Base-by-base conservation (phyloP, 1,140 invertebrate genomes). In the Calephelis nemesis region DNA sequence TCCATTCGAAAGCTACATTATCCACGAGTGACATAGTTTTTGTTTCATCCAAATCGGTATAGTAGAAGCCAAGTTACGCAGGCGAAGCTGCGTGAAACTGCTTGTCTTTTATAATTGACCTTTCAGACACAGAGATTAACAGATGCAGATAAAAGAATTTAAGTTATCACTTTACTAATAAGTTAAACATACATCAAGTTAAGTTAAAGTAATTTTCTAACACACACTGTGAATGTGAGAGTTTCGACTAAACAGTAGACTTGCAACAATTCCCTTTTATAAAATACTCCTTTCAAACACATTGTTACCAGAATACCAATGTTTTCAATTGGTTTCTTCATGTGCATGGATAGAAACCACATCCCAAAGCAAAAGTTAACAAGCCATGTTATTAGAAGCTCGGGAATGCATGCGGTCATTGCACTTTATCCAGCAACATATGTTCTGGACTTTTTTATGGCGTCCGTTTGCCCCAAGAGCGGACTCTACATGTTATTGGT, bases 381-480 rank as follows among this genome's bases (percentile, higher is more conserved):
- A 65, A 72, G 68, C 52, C 68, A 68, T 69, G 70, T 74, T 74
- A 74, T 75, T 74, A 78, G 75, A 72, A 72, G 45, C 66, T 19
- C 63, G 68, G 62, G 47, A 65, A 75, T 73, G 68, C 62, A 72
- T 65, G 71, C 70, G 74, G 71, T 76, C 77, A 73, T 70, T 74
- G 79, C 76, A 77, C 72, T 77, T 75, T 77, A 73, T 76, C 72
- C 71, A 70, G 78, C 72, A 76, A 82, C 84, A 86, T 69, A 72
- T 87, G 84, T 70, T 71, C 19, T 13, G 50, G 84, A 86, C 78
- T 85, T 83, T 87, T 87, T 87, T 87, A 87, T 80, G 73, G 76
- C 72, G 62, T 76, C 72, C 73, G 73, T 73, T 74, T 68, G 74
- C 67, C 67, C 68, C 70, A 67, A 68, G 49, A 62, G 60, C 62